Base-by-base conservation (phyloP, 1,140 invertebrate genomes). In the Conopomorpha cramerella region DNA sequence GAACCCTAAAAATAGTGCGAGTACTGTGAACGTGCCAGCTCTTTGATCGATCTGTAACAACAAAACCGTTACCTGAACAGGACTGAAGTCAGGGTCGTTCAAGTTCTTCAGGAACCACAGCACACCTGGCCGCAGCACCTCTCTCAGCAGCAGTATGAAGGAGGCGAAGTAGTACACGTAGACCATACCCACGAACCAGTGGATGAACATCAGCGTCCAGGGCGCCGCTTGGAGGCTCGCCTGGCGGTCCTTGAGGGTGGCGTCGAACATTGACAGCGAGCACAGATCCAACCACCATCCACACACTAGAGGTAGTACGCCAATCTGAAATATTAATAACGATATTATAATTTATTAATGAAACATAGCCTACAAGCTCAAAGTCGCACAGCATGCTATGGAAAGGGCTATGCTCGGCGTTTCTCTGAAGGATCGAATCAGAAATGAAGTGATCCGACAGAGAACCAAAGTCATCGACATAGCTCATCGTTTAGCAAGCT, bases 251-350 rank as follows among this genome's bases (percentile, higher is more conserved):
- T 89, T 89, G 0, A 96, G 76, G 4, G 91, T 92, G 2, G 92
- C 92, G 77, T 98, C 95, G 57, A 99, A 96, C 83, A 98, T 86
- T 0, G 93, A 87, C 45, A 99, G 73, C 0, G 96, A 98, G 59
- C 97, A 99, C 40, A 99, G 92, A 61, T 99, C 97, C 17, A 99
- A 77, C 96, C 97, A 99, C 93, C 96, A 99, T 10, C 97, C 97
- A 65, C 96, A 99, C 4, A 99, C 88, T 1, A 99, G 74, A 0
- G 97, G 97, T 47, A 99, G 87, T 2, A 99, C 89, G 4, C 96
- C 95, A 41, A 99, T 95, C 83, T 99, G 95, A 8, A 96, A 88
- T 12, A 96, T 17, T 39, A 18, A 33, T 28, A 19, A 16, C 29
- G 16, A 1, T 17, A 39, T 27, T 35, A 6, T 6, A 3, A 4